Evolutionary conservation across 2,888 invertebrate genomes (phyloP).

Genomic region (Dryadula phaetusa): DNA sequence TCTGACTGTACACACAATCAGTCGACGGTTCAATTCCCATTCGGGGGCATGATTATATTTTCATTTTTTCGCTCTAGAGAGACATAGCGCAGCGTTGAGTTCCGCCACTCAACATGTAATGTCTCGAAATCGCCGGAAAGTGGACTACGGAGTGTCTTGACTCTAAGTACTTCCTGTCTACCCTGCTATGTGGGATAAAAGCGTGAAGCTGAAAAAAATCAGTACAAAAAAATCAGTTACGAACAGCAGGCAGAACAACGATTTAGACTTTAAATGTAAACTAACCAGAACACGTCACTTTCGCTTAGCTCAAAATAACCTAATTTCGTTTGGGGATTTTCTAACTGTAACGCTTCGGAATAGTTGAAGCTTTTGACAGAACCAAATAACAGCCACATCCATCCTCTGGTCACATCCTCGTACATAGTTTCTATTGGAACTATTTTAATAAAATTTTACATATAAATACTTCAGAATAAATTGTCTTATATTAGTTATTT

Average conservation of each 20-base stretch:
- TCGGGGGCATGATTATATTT: too few species aligned
- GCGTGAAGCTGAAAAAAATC: too few species aligned
- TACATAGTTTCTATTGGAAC: slow-evolving; percentile 7
- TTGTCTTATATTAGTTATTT: neutral
- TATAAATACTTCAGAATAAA: neutral
- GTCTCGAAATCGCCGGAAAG: too few species aligned
- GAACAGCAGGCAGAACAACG: too few species aligned
- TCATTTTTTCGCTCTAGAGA: too few species aligned
- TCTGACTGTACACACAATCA: too few species aligned
- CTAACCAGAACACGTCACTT: neutral
- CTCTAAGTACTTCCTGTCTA: too few species aligned
- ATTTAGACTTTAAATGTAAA: slow-evolving; percentile 1
- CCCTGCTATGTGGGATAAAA: too few species aligned
- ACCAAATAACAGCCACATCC: slow-evolving; percentile 2
- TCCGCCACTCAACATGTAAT: too few species aligned
- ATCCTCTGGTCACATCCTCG: neutral
- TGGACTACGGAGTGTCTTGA: too few species aligned
- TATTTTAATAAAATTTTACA: slow-evolving; percentile 5
- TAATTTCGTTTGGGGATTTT: slow-evolving; percentile 2
- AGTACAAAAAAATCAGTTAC: neutral
- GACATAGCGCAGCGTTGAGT: too few species aligned
- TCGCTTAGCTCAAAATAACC: neutral
- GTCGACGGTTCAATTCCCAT: too few species aligned
- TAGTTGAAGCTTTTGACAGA: slow-evolving; percentile 4
- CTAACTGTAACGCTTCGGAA: neutral